phyloP scores from a whole-genome alignment of 1,140 invertebrate species.

The Trichogramma pretiosum region DNA sequence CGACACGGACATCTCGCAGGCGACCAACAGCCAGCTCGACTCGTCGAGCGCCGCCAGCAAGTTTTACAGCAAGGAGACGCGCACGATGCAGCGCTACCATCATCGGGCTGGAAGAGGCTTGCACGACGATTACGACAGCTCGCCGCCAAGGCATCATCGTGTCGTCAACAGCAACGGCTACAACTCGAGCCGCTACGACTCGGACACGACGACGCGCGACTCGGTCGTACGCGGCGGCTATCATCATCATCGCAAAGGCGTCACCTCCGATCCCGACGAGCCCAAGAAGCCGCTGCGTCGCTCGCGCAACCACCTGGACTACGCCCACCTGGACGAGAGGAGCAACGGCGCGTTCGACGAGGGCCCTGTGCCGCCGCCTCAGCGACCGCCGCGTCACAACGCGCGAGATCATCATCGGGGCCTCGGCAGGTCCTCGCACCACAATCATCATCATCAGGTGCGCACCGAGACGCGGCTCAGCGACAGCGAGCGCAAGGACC shows the following conservation, averaged over 20 bases:
- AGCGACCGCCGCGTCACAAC: conserved; percentile 27
- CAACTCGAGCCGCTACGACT: conserved; percentile 38
- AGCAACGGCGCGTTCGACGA: conserved; percentile 60
- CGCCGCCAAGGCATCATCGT: conserved; percentile 31
- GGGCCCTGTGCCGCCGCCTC: conserved; percentile 55
- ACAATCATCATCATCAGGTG: conserved; percentile 36
- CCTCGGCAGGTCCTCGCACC: conserved; percentile 31
- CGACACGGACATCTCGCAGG: conserved; percentile 40
- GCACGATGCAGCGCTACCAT: conserved; percentile 27
- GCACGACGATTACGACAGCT: conserved; percentile 40
- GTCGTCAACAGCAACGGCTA: conserved; percentile 29
- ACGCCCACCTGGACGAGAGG: conserved; percentile 29
- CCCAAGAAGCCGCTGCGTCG: conserved; percentile 32
- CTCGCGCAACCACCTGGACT: conserved; percentile 34
- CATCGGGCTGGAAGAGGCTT: conserved; percentile 29
- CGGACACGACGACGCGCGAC: conserved; percentile 38
- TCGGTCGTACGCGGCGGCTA: conserved; percentile 31
- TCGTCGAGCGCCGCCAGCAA: conserved; percentile 21
- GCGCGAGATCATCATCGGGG: conserved; percentile 42
- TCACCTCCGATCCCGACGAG: conserved; percentile 20
- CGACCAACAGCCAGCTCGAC: conserved; percentile 38
- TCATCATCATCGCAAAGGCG: neutral
- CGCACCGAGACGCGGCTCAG: conserved; percentile 1
- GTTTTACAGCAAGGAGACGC: conserved; percentile 35
- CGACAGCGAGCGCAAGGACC: conserved; percentile 44